phyloP scores from a whole-genome alignment of 2,888 invertebrate genomes.

The Heteromurus nitidus region DNA sequence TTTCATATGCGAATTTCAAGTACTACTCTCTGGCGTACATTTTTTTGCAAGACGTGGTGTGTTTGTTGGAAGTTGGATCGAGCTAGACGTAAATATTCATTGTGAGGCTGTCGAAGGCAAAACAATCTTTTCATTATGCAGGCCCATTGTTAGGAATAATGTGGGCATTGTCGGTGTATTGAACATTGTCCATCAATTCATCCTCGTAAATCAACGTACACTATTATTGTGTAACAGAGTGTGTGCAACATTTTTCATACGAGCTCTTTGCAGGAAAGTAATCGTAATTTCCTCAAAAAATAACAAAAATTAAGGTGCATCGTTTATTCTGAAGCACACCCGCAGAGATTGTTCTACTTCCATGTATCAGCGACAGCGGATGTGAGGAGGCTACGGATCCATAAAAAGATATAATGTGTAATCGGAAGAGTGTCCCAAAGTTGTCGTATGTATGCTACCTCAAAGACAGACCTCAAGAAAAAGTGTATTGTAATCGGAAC shows the following conservation, averaged over 20 bases:
- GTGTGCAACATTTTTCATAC: no score
- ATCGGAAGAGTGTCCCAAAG: conserved; percentile 6
- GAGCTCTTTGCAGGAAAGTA: background rate
- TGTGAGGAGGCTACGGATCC: conserved; percentile 24
- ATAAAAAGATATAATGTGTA: background rate
- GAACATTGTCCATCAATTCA: no score
- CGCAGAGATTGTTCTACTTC: background rate
- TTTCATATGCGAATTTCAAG: conserved; percentile 43
- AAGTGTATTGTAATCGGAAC: background rate
- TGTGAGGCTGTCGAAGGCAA: no score
- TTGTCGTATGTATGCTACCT: background rate
- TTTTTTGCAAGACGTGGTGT: conserved; percentile 17
- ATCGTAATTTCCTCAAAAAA: background rate
- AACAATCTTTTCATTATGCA: no score
- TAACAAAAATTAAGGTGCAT: conserved; percentile 13
- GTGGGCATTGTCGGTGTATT: no score
- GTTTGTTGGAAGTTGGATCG: no score
- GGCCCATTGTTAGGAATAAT: no score
- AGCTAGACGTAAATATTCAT: no score
- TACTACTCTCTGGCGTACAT: background rate
- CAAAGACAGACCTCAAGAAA: background rate
- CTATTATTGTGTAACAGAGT: no score
- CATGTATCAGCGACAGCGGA: conserved; percentile 25
- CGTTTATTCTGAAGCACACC: conserved; percentile 27
- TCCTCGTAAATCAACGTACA: no score